Conservation (phyloP, 2,888 invertebrate genomes). For the Emmelina monodactyla region DNA sequence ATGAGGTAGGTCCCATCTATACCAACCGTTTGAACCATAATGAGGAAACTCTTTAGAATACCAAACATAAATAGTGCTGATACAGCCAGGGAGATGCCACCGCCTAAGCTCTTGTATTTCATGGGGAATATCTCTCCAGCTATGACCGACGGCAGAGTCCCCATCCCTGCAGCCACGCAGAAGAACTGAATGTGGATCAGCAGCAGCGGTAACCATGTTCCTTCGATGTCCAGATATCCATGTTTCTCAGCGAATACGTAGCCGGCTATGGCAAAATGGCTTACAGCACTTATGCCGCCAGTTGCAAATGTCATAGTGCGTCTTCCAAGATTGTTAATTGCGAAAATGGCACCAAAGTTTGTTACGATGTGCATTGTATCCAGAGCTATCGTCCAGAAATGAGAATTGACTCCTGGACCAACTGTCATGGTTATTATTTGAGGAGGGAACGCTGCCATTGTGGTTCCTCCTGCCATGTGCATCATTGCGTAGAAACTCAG, state of each 20-base stretch:
- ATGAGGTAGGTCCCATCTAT: constrained; percentile 59
- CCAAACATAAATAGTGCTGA: constrained; percentile 66
- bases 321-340: constrained; percentile 67
- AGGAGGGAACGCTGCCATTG: constrained; percentile 72
- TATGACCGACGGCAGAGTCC: constrained; percentile 73
- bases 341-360: constrained; percentile 64
- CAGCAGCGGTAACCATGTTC: constrained; percentile 49
- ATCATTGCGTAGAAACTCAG: constrained; percentile 67
- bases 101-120: constrained; percentile 66
- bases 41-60: constrained; percentile 68
- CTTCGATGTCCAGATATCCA: constrained; percentile 25
- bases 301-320: constrained; percentile 67
- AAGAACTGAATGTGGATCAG: constrained; percentile 61
- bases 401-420: constrained; percentile 64
- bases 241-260: constrained; percentile 33
- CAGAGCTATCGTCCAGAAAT: constrained; percentile 70
- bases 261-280: constrained; percentile 58
- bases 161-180: constrained; percentile 63
- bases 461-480: constrained; percentile 72
- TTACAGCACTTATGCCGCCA: constrained; percentile 60
- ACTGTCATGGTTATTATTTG: constrained; percentile 63
- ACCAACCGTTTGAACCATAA: constrained; percentile 52
- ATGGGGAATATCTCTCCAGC: constrained; percentile 73
- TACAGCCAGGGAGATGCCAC: constrained; percentile 65
- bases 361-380: constrained; percentile 68